Percentiles rank a stretch among this genome's conserved stretches.
Conservation (phyloP, 2,888 invertebrate genomes). For the Glaucopsyche alexis region DNA sequence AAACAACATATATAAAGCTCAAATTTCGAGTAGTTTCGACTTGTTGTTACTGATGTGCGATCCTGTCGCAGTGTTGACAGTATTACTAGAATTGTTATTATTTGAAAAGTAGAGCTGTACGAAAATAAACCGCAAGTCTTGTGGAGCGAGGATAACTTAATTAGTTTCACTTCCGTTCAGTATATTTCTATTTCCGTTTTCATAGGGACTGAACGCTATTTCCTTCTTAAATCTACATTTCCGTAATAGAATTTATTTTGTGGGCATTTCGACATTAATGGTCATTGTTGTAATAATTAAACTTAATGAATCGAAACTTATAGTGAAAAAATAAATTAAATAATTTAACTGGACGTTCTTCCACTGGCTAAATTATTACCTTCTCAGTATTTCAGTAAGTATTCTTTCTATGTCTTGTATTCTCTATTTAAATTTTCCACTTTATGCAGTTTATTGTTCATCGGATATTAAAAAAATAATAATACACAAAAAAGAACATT, state of each 20-base stretch:
- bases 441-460: too few species aligned
- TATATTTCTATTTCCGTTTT: constrained; percentile 78
- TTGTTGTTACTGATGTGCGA: constrained; percentile 68
- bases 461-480: too few species aligned
- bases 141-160: constrained; percentile 75
- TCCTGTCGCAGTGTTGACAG: constrained; percentile 70
- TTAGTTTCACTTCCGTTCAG: constrained; percentile 77
- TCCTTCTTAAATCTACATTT: constrained; percentile 70
- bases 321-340: neutral
- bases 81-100: constrained; percentile 62
- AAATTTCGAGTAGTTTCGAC: constrained; percentile 50
- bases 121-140: constrained; percentile 73
- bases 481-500: too few species aligned
- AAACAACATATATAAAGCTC: constrained; percentile 42
- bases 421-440: neutral
- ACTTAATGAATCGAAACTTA: neutral
- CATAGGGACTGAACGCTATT: constrained; percentile 66
- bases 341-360: too few species aligned
- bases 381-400: too few species aligned
- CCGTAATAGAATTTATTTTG: constrained; percentile 71
- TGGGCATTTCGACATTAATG: constrained; percentile 49
- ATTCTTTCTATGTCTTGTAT: too few species aligned
- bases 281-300: neutral
- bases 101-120: constrained; percentile 66
- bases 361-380: too few species aligned